A percentile compares a stretch with the other conserved stretches of the same genome.
These are phyloP conservation scores for Harpagus bidentatus DNA, from an alignment of 2,113 vertebrate species.

Conservation along the genomic window DNA sequence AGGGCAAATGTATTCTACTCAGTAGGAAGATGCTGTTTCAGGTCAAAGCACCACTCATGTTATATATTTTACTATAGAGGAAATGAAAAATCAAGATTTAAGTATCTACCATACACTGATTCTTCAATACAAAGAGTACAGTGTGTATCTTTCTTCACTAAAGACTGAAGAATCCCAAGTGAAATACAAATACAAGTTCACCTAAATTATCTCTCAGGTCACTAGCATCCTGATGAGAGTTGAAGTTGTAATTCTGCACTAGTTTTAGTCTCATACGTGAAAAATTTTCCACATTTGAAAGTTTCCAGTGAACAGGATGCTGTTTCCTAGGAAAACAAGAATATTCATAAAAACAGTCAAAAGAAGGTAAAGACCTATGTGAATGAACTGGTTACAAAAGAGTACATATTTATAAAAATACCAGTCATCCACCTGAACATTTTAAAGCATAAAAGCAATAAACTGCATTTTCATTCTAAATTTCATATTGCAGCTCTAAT, in stretches of 20 bases:
- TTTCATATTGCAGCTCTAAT: not conserved
- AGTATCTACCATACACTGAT: not conserved
- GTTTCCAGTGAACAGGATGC: constrained; percentile 83
- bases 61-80: not conserved
- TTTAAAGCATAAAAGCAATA: not conserved
- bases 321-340: constrained; percentile 75
- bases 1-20: not conserved
- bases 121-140: not conserved
- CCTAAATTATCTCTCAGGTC: constrained; percentile 94
- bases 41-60: not conserved
- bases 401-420: not conserved
- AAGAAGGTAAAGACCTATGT: not conserved
- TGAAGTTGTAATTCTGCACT: constrained; percentile 90
- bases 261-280: constrained; percentile 96
- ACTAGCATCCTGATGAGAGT: constrained; percentile 87
- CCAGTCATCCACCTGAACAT: not conserved
- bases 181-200: constrained; percentile 57
- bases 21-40: not conserved
- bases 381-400: not conserved
- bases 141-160: not conserved
- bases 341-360: not conserved
- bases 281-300: constrained; percentile 94
- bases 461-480: not conserved
- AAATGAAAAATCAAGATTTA: not conserved
- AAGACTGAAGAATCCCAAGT: not conserved